These are phyloP conservation scores for Cordylochernes scorpioides DNA, from an alignment of 2,888 invertebrate genomes.

Conservation along the genomic window DNA sequence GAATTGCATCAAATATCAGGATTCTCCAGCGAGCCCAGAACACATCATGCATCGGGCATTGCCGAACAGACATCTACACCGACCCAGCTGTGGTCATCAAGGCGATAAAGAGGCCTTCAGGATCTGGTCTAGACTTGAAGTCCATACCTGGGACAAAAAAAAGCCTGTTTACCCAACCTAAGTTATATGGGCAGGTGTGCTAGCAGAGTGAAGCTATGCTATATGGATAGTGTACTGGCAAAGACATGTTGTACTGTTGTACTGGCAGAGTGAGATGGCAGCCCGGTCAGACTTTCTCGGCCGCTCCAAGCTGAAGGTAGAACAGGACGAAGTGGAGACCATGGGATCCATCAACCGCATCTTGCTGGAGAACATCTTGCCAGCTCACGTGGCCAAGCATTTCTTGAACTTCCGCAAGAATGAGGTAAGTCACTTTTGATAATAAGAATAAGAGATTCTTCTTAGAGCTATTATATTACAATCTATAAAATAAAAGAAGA, in stretches of 20 bases:
- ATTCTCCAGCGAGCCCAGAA: too few relatives aligned
- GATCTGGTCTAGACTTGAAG: too few relatives aligned
- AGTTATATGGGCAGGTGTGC: neutral
- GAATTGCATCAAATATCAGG: too few relatives aligned
- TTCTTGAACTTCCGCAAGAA: constrained; percentile 44
- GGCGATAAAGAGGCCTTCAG: too few relatives aligned
- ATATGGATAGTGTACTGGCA: too few relatives aligned
- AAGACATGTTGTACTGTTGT: neutral
- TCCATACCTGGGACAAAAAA: too few relatives aligned
- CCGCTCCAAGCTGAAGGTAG: constrained; percentile 61
- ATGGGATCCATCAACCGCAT: constrained; percentile 92
- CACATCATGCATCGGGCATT: too few relatives aligned
- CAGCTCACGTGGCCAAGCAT: constrained; percentile 81
- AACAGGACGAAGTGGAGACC: constrained; percentile 82
- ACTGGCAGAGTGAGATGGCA: constrained; percentile 53
- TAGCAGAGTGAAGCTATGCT: neutral
- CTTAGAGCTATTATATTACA: too few relatives aligned
- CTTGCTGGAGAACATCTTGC: constrained; percentile 76
- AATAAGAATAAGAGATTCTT: too few relatives aligned
- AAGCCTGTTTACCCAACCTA: neutral
- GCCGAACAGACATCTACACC: too few relatives aligned
- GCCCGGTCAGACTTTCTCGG: constrained; percentile 74
- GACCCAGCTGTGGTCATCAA: too few relatives aligned
- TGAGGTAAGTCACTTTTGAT: constrained; percentile 28
- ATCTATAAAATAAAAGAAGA: too few relatives aligned